Evolutionary conservation across 2,797 vertebrate species (phyloP).

Genomic region (Momotus momota): DNA sequence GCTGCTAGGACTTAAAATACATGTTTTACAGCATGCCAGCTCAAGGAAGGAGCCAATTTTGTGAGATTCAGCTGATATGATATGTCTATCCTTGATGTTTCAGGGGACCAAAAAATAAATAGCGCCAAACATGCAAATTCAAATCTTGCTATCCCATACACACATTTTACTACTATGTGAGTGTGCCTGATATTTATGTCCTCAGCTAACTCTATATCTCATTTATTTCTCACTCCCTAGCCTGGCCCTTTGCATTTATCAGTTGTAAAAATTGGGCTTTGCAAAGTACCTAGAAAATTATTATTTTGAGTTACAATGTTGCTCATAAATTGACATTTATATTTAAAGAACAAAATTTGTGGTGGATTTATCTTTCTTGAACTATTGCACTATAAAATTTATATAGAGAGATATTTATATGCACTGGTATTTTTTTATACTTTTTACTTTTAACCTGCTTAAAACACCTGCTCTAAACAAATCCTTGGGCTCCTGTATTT

Average conservation of each 20-base stretch:
- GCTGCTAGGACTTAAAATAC: conserved; percentile 16
- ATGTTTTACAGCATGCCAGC: conserved; percentile 3
- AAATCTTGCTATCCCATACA: neutral
- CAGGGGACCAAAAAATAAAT: conserved; percentile 22
- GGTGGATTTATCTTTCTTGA: neutral
- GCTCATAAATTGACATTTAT: neutral
- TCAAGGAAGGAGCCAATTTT: conserved; percentile 33
- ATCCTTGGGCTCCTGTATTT: neutral
- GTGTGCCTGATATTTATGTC: neutral
- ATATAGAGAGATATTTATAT: neutral
- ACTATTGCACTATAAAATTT: neutral
- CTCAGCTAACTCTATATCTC: neutral
- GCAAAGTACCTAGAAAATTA: neutral
- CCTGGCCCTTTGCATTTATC: neutral
- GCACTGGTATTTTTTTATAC: neutral
- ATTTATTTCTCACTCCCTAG: neutral
- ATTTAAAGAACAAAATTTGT: neutral
- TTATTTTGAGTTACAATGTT: neutral
- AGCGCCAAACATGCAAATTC: conserved; percentile 10
- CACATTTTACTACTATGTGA: neutral
- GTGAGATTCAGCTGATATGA: neutral
- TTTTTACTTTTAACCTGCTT: neutral
- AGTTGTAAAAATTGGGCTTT: neutral
- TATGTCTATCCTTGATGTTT: neutral
- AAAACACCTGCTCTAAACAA: neutral